Evolutionary conservation across 2,113 vertebrate genomes (phyloP), one percentile per base, ranked within the genome.

Genomic region (Emydura subglobosa): DNA sequence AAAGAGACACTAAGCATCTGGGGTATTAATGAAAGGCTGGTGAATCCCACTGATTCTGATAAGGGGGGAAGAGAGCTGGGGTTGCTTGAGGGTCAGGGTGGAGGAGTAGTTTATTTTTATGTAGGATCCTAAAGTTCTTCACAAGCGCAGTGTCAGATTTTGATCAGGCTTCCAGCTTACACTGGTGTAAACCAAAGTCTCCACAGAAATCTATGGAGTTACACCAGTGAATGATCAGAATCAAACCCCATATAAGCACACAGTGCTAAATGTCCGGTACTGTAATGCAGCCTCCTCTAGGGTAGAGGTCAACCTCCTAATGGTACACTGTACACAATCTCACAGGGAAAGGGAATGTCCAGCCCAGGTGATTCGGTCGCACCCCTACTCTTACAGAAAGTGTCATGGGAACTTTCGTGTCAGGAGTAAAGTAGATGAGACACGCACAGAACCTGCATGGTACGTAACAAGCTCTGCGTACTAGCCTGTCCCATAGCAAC

Each of bases 141-240:
- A 50, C 21, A 2, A 11, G 0, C 21, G 2, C 10, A 34, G 31
- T 51, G 50, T 0, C 1, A 4, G 25, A 34, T 78, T 4, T 61
- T 94, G 83, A 86, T 83, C 47, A 81, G 44, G 10, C 12, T 24
- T 5, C 19, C 7, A 24, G 10, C 27, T 79, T 7, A 1, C 11
- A 39, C n/a, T 5, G 3, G 65, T 22, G n/a, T 39, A 39, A 53
- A 53, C 51, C 51, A 53, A 72, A 44, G 25, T 27, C 91, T 11
- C 16, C 29, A 31, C 31, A 68, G 29, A 34, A 59, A 80, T 51
- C 2, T 2, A 0, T 76, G n/a, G 59, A 5, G 51, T 51, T 42
- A 21, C 27, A 3, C 21, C 24, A 13, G 3, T 7, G 65, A 82
- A 78, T 22, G 65, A 22, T 68, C 78, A 89, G 79, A 3, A 42